phyloP scores from a whole-genome alignment of 1,140 invertebrate species.

The Mizuhopecten yessoensis region DNA sequence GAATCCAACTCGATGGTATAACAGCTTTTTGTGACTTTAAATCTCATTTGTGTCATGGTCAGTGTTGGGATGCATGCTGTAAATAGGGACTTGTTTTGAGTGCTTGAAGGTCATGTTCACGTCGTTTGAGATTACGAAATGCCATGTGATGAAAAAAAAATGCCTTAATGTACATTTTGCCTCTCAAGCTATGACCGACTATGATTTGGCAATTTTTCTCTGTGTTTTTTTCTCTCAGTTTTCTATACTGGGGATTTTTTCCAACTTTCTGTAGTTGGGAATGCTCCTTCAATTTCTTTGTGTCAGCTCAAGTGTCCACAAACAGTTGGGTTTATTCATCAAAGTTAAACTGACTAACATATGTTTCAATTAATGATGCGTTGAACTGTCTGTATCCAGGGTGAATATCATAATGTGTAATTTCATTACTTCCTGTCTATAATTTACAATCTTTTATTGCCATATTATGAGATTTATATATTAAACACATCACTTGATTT shows the following conservation, averaged over 20 bases:
- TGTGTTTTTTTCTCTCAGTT: not conserved
- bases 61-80: not conserved
- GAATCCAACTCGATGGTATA: conserved; percentile 79
- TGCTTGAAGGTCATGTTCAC: not conserved
- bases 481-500: not conserved
- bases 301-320: not conserved
- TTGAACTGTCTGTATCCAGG: too few species aligned
- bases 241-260: too few species aligned
- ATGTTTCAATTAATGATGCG: too few species aligned
- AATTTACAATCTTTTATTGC: not conserved
- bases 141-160: not conserved
- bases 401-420: too few species aligned
- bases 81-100: not conserved
- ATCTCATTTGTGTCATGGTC: not conserved
- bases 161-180: not conserved
- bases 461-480: not conserved
- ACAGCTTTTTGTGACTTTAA: conserved; percentile 41
- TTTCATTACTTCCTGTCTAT: too few species aligned
- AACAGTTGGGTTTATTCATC: too few species aligned
- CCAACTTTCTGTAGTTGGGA: too few species aligned
- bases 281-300: not conserved
- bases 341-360: too few species aligned
- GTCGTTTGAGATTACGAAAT: not conserved
- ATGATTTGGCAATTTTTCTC: not conserved
- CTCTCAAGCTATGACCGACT: not conserved